Percentiles rank a stretch among this genome's conserved stretches.
Conservation (phyloP, 1,140 invertebrate species). For the Aphaenogaster floridana region DNA sequence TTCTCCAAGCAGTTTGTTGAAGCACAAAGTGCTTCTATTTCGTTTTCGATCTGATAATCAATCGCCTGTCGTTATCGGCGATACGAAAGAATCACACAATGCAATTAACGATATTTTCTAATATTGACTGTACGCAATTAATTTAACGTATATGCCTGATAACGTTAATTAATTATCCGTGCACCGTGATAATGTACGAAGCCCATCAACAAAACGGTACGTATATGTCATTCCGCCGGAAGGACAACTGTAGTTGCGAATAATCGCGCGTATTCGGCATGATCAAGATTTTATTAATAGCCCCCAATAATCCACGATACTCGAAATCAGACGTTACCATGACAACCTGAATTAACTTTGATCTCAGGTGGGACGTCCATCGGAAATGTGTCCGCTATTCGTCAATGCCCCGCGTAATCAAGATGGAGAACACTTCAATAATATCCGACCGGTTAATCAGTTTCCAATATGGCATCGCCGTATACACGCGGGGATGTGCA, state of each 20-base stretch:
- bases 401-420: constrained; percentile 63
- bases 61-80: constrained; percentile 3
- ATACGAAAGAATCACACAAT: constrained; percentile 13
- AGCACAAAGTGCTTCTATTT: background rate
- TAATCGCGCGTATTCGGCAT: constrained; percentile 37
- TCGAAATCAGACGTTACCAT: constrained; percentile 58
- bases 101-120: constrained; percentile 22
- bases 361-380: constrained; percentile 63
- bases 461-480: constrained; percentile 51
- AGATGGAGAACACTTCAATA: constrained; percentile 68
- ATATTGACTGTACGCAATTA: background rate
- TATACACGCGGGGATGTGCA: background rate
- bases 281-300: constrained; percentile 60
- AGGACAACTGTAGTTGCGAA: constrained; percentile 20
- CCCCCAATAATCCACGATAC: constrained; percentile 42
- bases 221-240: constrained; percentile 29
- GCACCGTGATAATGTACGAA: constrained; percentile 7
- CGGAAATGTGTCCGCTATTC: constrained; percentile 62
- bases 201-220: constrained; percentile 4
- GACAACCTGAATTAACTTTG: constrained; percentile 64
- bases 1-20: background rate
- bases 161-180: constrained; percentile 42
- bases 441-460: constrained; percentile 68
- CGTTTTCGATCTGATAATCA: background rate
- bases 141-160: constrained; percentile 35